Conservation (phyloP, 23 tunicate species). For the Ciona savignyi region DNA sequence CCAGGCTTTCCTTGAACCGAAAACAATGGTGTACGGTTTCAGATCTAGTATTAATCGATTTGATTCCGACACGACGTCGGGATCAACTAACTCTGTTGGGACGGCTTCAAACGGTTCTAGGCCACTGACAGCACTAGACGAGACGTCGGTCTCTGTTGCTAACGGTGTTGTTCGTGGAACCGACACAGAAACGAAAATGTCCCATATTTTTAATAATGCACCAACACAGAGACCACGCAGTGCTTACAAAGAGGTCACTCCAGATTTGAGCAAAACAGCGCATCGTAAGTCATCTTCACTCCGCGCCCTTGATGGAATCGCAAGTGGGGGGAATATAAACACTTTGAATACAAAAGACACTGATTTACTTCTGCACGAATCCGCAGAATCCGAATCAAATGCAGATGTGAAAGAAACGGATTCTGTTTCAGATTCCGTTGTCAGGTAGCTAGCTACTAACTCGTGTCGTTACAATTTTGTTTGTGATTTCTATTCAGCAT, state of each 20-base stretch:
- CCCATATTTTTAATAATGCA: neutral
- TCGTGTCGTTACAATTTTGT: too few species aligned
- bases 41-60: neutral
- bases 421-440: too few species aligned
- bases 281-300: neutral
- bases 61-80: neutral
- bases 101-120: conserved; percentile 6
- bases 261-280: neutral
- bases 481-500: too few species aligned
- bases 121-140: neutral
- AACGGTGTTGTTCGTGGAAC: neutral
- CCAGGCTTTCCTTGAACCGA: neutral
- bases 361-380: neutral
- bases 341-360: neutral
- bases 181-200: neutral
- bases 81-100: conserved; percentile 2
- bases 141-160: neutral
- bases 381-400: neutral
- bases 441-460: neutral
- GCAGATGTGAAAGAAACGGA: too few species aligned
- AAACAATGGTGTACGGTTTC: neutral
- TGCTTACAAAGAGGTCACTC: neutral
- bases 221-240: neutral
- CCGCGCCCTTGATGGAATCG: neutral
- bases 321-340: neutral